Percentiles rank a stretch among this genome's conserved stretches.
Evolutionary conservation across 2,888 invertebrate species (phyloP).

Genomic region (Drosophila gaucha): DNA sequence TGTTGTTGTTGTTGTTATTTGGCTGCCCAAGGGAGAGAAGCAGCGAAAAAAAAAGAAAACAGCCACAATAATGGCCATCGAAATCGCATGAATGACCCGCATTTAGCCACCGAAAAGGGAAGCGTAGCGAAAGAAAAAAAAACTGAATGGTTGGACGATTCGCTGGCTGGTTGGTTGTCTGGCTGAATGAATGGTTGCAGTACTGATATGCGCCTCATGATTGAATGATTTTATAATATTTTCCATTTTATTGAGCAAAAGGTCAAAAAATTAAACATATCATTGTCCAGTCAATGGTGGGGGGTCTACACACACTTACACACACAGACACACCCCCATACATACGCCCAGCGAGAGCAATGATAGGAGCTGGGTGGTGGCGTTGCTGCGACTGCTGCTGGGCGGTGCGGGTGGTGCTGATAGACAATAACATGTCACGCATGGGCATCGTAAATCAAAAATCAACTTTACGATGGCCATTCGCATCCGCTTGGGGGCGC

Average conservation of each 20-base stretch:
- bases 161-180: background rate
- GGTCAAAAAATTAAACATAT: conserved; percentile 56
- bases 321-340: background rate
- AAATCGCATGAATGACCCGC: conserved; percentile 66
- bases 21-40: conserved; percentile 13
- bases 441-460: conserved; percentile 64
- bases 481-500: conserved; percentile 29
- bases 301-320: background rate
- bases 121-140: background rate
- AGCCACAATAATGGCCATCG: conserved; percentile 39
- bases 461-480: conserved; percentile 55
- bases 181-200: conserved; percentile 22
- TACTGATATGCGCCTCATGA: conserved; percentile 59
- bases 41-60: background rate
- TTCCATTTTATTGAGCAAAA: conserved; percentile 65
- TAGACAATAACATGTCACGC: conserved; percentile 69
- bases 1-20: conserved; percentile 18
- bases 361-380: background rate
- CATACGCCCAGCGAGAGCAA: background rate
- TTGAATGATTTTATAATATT: conserved; percentile 73
- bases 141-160: conserved; percentile 17
- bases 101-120: conserved; percentile 21
- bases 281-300: conserved; percentile 22
- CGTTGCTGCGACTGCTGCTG: no score
- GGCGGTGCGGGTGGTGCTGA: background rate